Percentiles rank a stretch among this genome's conserved stretches.
Evolutionary conservation across 2,113 vertebrate genomes (phyloP).

Genomic region (Megaceryle torquata): DNA sequence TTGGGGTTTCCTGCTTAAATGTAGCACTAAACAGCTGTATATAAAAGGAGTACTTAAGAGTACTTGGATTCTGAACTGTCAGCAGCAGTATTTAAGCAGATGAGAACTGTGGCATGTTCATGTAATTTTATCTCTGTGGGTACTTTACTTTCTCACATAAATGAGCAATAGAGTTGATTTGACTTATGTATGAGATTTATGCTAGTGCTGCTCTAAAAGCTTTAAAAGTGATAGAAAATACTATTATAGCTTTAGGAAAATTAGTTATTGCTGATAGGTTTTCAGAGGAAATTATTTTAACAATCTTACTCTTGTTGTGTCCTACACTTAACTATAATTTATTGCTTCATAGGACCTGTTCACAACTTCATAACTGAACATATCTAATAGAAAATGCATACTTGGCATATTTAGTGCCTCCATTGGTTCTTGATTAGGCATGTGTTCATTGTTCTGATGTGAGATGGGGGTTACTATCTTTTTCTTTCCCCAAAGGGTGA

Average conservation of each 20-base stretch:
- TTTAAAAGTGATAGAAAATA: not conserved
- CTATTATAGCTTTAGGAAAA: not conserved
- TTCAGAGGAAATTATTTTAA: not conserved
- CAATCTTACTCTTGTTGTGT: not conserved
- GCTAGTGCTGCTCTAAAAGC: not conserved
- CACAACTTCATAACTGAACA: not conserved
- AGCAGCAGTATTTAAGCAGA: not conserved
- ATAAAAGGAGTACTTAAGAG: not conserved
- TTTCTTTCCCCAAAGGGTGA: not conserved
- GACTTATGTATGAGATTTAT: not conserved
- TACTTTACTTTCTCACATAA: not conserved
- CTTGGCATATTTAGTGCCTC: not conserved
- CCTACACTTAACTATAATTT: not conserved
- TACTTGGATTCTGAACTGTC: not conserved
- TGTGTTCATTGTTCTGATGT: not conserved
- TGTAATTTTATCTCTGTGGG: not conserved
- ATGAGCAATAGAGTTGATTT: not conserved
- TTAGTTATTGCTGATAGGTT: not conserved
- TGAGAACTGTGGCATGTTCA: not conserved
- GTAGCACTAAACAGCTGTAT: not conserved
- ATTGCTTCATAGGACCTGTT: not conserved
- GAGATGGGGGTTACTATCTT: not conserved
- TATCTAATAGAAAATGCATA: not conserved
- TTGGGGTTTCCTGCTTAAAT: not conserved
- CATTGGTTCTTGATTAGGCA: fast-evolving